Percentiles rank a stretch among this genome's conserved stretches.
These are phyloP conservation scores for Dryobotodes eremita DNA, from an alignment of 2,888 invertebrate genomes.

Conservation along the genomic window DNA sequence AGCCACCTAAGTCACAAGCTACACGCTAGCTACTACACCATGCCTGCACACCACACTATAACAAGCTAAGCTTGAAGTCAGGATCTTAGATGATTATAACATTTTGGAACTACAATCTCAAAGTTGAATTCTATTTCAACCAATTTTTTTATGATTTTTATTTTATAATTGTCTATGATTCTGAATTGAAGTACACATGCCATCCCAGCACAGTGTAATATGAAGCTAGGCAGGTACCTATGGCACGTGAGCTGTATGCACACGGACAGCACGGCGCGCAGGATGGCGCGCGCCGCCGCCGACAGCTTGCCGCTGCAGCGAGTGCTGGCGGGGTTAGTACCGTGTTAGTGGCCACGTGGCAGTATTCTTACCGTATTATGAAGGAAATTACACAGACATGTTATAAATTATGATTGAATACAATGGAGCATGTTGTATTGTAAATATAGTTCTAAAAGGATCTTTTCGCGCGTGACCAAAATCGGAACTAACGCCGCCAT, in stretches of 20 bases:
- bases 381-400: not conserved
- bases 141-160: too few species aligned
- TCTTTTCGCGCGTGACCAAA: not conserved
- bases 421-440: not conserved
- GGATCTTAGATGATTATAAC: slow-evolving; percentile 1
- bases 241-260: slow-evolving; percentile 87
- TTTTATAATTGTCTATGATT: not conserved
- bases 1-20: not conserved
- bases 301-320: slow-evolving; percentile 81
- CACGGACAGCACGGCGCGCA: slow-evolving; percentile 83
- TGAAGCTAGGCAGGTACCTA: slow-evolving; percentile 77
- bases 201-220: not conserved
- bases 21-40: not conserved
- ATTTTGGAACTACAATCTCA: not conserved
- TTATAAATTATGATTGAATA: not conserved
- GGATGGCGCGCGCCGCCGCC: slow-evolving; percentile 79
- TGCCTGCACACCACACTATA: not conserved
- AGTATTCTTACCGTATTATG: not conserved
- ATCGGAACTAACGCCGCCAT: not conserved
- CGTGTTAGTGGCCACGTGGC: slow-evolving; percentile 14
- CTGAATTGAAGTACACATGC: slow-evolving; percentile 9
- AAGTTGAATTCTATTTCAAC: too few species aligned
- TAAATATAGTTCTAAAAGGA: not conserved
- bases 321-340: slow-evolving; percentile 65
- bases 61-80: not conserved